Conservation (phyloP, 1,140 invertebrate genomes). For the Myzus persicae region DNA sequence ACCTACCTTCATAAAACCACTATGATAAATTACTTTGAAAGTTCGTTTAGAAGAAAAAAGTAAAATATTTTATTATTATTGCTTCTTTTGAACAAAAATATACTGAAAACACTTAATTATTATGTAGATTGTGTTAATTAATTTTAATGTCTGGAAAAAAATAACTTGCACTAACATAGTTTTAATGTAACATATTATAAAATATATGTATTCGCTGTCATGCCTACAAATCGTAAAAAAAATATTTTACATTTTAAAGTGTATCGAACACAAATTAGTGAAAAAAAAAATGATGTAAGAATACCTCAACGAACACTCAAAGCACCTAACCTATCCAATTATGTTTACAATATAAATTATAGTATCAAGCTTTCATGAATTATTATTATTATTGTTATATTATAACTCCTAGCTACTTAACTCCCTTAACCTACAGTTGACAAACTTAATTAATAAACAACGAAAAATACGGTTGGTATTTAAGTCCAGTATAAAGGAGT, state of each 20-base stretch:
- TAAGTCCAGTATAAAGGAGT: neutral
- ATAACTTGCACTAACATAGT: neutral
- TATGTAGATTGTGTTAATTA: conserved; percentile 1
- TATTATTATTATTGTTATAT: neutral
- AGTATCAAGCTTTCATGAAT: neutral
- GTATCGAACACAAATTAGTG: neutral
- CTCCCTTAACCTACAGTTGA: neutral
- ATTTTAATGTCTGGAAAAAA: neutral
- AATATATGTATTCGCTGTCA: neutral
- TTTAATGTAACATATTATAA: neutral
- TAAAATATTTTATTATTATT: neutral
- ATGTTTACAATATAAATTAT: neutral
- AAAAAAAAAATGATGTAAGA: neutral
- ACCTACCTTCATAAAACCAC: neutral
- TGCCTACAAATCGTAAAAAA: neutral
- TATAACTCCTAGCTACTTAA: neutral
- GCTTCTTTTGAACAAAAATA: neutral
- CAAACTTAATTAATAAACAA: neutral
- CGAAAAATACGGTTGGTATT: neutral
- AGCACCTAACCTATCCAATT: neutral
- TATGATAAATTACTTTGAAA: neutral
- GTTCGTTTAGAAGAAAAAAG: neutral
- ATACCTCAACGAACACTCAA: neutral
- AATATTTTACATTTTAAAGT: neutral
- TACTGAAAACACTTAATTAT: conserved; percentile 7